Evolutionary conservation across 2,797 vertebrate species (phyloP), one percentile per base, ranked within the genome.

Genomic region (Sciaenops ocellatus): DNA sequence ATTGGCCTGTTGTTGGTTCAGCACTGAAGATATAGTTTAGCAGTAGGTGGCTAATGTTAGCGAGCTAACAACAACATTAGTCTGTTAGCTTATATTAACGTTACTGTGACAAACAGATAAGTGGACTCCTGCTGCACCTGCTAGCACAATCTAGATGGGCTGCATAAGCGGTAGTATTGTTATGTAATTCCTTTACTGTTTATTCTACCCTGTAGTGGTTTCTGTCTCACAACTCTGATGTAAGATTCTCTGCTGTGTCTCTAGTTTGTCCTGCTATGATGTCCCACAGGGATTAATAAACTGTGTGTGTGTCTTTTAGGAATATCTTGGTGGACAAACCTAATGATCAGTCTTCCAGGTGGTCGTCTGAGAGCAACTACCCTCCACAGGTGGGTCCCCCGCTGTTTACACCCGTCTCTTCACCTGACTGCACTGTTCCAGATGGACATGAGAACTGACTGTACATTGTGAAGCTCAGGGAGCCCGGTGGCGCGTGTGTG

Each of bases 301-400:
- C 11, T 65, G 9, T 28, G 24, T 46, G 2, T 89, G 67, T 81
- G 78, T 84, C 90, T 74, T 85, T 20, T 46, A 99, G 98, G 91
- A 99, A 99, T 86, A 99, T 99, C 94, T 96, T 99, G 96, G 97
- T 98, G 92, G 98, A 99, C 92, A 99, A 98, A 91, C 98, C 98
- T 67, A 99, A 96, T 76, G 98, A 99, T 92, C 98, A 99, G 28
- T 99, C 98, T 88, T 99, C 98, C 76, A 96, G 98, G 81, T 99
- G 98, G 98, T 99, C 98, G 76, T 99, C 98, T 78, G 98, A 99
- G 92, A 99, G 98, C 93, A 99, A 99, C 93, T 99, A 99, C 60
- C 98, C 98, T 88, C 98, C 98, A 63, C 98, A 99, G 96, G 98
- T 99, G 94, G 55, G 81, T 77, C 38, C 30, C 2, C 20, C 62